Conservation (phyloP, 2,888 invertebrate species). For the Cancer borealis region DNA sequence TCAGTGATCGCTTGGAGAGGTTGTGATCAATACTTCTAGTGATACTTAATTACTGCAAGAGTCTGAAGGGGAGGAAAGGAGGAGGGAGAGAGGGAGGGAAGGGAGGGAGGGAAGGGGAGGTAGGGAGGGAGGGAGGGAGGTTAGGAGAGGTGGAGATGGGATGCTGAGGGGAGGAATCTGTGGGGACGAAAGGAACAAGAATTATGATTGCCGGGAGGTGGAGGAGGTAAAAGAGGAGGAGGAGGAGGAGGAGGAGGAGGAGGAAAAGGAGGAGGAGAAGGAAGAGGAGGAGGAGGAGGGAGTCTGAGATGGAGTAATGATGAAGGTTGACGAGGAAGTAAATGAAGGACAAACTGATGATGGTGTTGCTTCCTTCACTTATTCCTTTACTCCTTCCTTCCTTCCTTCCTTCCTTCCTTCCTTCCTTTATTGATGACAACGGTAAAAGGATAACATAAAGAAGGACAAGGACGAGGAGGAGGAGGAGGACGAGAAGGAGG, state of each 20-base stretch:
- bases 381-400: not conserved
- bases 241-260: not conserved
- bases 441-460: not conserved
- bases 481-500: not conserved
- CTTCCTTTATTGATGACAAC: not conserved
- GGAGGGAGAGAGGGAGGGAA: not conserved
- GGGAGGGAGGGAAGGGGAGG: not conserved
- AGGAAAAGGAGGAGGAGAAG: not conserved
- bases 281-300: not conserved
- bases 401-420: not conserved
- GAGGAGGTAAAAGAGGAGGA: not conserved
- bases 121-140: not conserved
- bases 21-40: not conserved
- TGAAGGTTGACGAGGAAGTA: constrained; percentile 18
- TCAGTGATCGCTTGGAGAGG: not conserved
- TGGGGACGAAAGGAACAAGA: not conserved
- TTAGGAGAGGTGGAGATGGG: not conserved
- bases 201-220: not conserved
- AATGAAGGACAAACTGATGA: not conserved
- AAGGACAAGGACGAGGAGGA: not conserved
- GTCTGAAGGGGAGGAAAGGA: not conserved
- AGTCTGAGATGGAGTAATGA: constrained; percentile 13
- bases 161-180: not conserved
- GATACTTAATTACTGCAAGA: constrained; percentile 8
- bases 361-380: not conserved